Evolutionary conservation across 2,888 invertebrate species (phyloP), one percentile per base, ranked within the genome.

Genomic region (Euzophera pinguis): DNA sequence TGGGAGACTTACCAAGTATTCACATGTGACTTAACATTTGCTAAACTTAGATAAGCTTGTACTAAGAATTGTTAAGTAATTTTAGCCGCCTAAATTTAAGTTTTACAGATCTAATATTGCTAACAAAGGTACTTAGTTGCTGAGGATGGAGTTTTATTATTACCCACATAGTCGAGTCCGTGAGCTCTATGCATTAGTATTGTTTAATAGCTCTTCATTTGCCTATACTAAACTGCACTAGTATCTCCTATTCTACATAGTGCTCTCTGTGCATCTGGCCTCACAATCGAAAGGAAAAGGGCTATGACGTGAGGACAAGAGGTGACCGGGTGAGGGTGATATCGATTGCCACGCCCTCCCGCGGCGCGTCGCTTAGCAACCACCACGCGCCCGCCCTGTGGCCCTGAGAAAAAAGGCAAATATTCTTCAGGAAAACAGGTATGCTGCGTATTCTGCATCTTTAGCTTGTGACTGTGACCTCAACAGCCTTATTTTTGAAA

Each of bases 261-360:
- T 9, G 3, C 14, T 14, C 14, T 16, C 39, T 42, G 42, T 45
- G 37, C 42, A 35, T 48, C 16, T 52, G 57, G 41, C 45, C 38
- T 47, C 48, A 47, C 17, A 53, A 55, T 54, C 59, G 75, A 75
- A 78, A 76, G 71, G 69, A 72, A 76, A 74, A 75, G 73, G 68
- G 69, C 67, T 69, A 67, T 67, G 68, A 73, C 66, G 64, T 64
- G 62, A 71, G 62, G 67, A 53, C 70, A 70, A 63, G 66, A 75
- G 74, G 74, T 74, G 75, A 74, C 69, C 63, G 70, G 65, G 68
- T 57, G 62, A 75, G 66, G 78, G 92, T 91, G 92, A 92, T 93
- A 93, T 93, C 92, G 93, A 93, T 93, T 93, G 92, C 92, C 92
- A 91, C 93, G 92, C 92, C 92, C 91, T 84, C 90, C 90, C 91